Base-by-base conservation (phyloP, 2,888 invertebrate species). In the Rhorus exstirpatorius region DNA sequence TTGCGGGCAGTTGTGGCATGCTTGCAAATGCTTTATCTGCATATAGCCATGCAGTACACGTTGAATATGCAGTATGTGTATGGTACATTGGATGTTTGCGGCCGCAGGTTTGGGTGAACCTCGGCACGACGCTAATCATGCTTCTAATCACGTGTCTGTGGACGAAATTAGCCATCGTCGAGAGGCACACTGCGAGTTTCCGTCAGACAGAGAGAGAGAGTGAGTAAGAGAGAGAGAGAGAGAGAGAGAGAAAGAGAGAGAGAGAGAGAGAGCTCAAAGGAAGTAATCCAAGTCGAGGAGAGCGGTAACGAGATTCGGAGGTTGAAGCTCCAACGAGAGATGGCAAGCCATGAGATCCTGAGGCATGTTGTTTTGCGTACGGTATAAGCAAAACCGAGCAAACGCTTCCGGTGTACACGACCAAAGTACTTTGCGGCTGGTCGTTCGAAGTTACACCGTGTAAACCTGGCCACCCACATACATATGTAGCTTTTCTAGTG, bases 141-240 rank as follows among this genome's bases (percentile, higher is more conserved):
- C 83, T 85, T 82, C 85, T 85, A 85, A 85, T 85, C 84, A 85
- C 84, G 81, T 79, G 81, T 77, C 76, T 75, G 72, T 63, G 75
- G 75, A 83, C 79, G 80, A 83, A 84, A 86, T 84, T 83, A 86
- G 80, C 82, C 79, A 70, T 35, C 51, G 79, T 53, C 63, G 71
- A 76, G 75, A 68, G 21, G 35, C 31, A 31, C 63, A 75, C 68
- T 49, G 24, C 14, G 67, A 17, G 41, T 61, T 46, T 38, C 58
- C 12, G 53, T 35, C 55, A 55, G 72, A 19, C 41, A 44, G 41
- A 70, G 55, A 24, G 41, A 70, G 60, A 35, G 55, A 75, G 35
- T 26, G 68, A 60, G 70, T 10, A 38, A 63, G 58, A 38, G 75
- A 38, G 8, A 67, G 76, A 60, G 65, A 51, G 35, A 3, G 41